Evolutionary conservation across 2,888 invertebrate species (phyloP).

Genomic region (Orthonevra nobilis): DNA sequence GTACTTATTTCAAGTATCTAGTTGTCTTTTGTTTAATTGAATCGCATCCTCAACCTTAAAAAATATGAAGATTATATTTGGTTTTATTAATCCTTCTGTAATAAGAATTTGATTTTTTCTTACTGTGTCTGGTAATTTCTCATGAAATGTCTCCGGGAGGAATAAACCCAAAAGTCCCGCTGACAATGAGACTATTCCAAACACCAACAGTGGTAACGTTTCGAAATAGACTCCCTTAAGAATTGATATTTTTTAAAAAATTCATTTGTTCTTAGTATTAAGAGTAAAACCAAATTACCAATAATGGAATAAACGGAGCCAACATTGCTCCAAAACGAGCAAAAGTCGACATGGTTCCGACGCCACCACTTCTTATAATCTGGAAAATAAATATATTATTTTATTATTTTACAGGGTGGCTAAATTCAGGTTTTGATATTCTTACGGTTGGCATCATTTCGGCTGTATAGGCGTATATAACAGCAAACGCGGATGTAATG

Average conservation of each 20-base stretch:
- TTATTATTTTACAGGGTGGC: neutral
- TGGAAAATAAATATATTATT: conserved; percentile 57
- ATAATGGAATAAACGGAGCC: conserved; percentile 83
- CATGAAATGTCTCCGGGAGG: conserved; percentile 84
- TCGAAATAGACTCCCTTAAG: conserved; percentile 81
- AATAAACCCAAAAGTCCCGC: conserved; percentile 82
- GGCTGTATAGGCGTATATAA: conserved; percentile 83
- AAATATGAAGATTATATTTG: neutral
- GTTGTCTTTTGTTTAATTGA: no score
- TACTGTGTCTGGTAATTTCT: conserved; percentile 84
- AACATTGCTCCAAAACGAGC: conserved; percentile 83
- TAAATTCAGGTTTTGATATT: no score
- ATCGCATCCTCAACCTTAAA: no score
- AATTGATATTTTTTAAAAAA: conserved; percentile 1
- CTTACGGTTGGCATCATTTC: conserved; percentile 80
- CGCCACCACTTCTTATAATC: conserved; percentile 82
- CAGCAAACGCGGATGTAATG: conserved; percentile 84
- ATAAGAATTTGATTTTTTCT: conserved; percentile 51
- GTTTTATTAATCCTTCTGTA: no score
- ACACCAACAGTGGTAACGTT: conserved; percentile 81
- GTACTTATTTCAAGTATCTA: no score
- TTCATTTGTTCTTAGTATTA: neutral
- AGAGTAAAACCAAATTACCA: conserved; percentile 78
- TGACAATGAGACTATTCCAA: conserved; percentile 81
- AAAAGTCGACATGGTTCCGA: conserved; percentile 83